phyloP scores from a whole-genome alignment of 2,888 invertebrate genomes.

The Melipona beecheii region DNA sequence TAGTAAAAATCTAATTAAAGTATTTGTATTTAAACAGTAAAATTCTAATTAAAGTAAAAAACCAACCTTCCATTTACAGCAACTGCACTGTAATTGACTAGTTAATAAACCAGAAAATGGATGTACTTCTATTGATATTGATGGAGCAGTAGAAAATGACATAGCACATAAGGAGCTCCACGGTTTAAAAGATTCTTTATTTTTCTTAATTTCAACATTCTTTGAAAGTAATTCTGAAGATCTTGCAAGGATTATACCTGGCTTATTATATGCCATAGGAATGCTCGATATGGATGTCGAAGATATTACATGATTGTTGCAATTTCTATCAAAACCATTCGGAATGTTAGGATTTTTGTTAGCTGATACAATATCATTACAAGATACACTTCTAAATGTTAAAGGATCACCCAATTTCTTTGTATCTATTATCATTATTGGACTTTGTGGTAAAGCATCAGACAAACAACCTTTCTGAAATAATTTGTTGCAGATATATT shows the following conservation, averaged over 20 bases:
- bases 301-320: constrained; percentile 71
- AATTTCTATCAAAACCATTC: constrained; percentile 72
- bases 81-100: constrained; percentile 90
- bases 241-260: constrained; percentile 81
- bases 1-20: constrained; percentile 18
- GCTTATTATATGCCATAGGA: constrained; percentile 70
- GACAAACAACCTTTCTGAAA: constrained; percentile 89
- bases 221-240: constrained; percentile 76
- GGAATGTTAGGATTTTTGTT: constrained; percentile 64
- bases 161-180: constrained; percentile 80
- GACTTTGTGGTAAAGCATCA: constrained; percentile 86
- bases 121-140: constrained; percentile 84
- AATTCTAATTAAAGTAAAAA: constrained; percentile 21
- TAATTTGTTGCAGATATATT: constrained; percentile 20
- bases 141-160: constrained; percentile 71
- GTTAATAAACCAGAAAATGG: constrained; percentile 92
- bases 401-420: constrained; percentile 76
- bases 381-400: constrained; percentile 79
- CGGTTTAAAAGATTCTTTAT: constrained; percentile 68
- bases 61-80: constrained; percentile 88
- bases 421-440: constrained; percentile 68
- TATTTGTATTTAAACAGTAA: not conserved
- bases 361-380: constrained; percentile 78
- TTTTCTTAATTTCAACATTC: constrained; percentile 48
- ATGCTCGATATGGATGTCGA: constrained; percentile 75